phyloP scores from a whole-genome alignment of 2,797 vertebrate genomes.

The Nyctibius grandis region DNA sequence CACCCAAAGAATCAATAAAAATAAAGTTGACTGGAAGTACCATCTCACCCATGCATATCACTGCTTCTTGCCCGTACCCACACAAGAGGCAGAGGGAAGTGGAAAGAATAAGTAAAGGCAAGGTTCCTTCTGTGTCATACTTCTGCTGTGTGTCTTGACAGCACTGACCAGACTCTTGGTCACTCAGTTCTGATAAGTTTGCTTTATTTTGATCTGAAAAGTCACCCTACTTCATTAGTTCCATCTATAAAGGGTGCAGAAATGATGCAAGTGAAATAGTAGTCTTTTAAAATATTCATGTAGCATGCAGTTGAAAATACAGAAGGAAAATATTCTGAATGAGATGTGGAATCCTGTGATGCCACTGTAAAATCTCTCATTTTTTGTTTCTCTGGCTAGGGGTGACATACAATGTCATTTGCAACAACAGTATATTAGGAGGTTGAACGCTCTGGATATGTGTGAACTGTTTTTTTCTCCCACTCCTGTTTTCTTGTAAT shows the following conservation, averaged over 20 bases:
- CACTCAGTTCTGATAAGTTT: background rate
- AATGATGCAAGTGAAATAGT: background rate
- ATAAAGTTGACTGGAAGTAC: background rate
- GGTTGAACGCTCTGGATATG: background rate
- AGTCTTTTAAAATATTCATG: background rate
- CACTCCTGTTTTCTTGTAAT: background rate
- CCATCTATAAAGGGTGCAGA: background rate
- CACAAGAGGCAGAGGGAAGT: background rate
- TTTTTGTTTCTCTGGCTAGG: background rate
- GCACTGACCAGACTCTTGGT: background rate
- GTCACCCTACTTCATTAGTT: background rate
- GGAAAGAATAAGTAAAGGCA: background rate
- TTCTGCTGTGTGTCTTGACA: background rate
- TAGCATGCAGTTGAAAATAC: background rate
- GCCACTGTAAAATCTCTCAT: too few species aligned
- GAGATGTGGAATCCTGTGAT: background rate
- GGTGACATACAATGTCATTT: background rate
- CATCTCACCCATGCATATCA: background rate
- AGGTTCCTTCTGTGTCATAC: background rate
- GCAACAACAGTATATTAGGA: background rate
- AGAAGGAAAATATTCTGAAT: background rate
- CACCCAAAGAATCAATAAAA: background rate
- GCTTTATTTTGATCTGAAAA: background rate
- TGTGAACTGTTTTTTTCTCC: fast-evolving
- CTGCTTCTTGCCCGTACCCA: background rate